These are phyloP conservation scores for Notoglanidium macrostoma DNA, from an alignment of 2,797 vertebrate species.

Conservation along the genomic window DNA sequence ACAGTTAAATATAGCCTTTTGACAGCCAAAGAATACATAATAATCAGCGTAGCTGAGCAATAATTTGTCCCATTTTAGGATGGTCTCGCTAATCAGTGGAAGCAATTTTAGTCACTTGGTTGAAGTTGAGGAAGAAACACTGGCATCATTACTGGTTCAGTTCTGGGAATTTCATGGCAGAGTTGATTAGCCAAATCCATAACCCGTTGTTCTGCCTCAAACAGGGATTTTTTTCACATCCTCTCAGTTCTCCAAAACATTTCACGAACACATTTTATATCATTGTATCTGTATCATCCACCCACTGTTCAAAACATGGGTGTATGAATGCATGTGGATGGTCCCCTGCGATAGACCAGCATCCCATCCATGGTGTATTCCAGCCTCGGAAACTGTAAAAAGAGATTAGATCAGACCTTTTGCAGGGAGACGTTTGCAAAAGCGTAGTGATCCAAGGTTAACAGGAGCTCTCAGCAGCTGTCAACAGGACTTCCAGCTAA, in stretches of 20 bases:
- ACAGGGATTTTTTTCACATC: not conserved
- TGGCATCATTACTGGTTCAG: conserved; percentile 12
- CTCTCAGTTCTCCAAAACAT: conserved; percentile 15
- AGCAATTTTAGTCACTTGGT: conserved; percentile 47
- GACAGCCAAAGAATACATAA: conserved; percentile 76
- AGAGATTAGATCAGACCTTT: conserved; percentile 41
- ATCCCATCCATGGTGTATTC: not conserved
- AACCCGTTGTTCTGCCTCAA: not conserved
- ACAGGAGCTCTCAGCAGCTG: conserved; percentile 52
- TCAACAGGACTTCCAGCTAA: conserved; percentile 45
- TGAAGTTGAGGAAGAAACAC: conserved; percentile 27
- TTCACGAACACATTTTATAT: not conserved
- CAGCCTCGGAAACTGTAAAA: not conserved
- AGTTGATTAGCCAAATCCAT: conserved; percentile 25
- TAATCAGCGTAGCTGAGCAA: conserved; percentile 75
- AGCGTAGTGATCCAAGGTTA: conserved; percentile 52
- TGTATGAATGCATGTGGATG: not conserved
- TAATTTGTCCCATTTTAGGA: conserved; percentile 73
- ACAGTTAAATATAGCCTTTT: conserved; percentile 79
- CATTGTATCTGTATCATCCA: not conserved
- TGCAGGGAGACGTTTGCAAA: conserved; percentile 38
- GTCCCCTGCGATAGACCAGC: not conserved
- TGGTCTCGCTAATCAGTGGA: conserved; percentile 71
- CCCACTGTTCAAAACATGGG: not conserved
- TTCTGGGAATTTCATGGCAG: conserved; percentile 38